Evolutionary conservation across 2,888 invertebrate genomes (phyloP).

Genomic region (Galerucella calmariensis): DNA sequence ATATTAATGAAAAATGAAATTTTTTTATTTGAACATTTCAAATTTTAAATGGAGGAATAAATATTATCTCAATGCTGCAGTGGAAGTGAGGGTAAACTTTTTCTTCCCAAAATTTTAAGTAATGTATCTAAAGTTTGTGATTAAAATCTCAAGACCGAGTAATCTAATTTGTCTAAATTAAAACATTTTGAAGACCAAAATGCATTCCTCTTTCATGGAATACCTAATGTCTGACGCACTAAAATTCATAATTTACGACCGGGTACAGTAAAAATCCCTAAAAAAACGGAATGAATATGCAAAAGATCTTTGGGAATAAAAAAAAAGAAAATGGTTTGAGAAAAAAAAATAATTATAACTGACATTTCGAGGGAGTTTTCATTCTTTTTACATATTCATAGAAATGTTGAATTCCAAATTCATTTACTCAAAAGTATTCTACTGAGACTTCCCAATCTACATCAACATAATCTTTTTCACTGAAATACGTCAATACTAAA

Average conservation of each 20-base stretch:
- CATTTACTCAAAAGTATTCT: slow-evolving; percentile 38
- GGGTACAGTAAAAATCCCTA: slow-evolving; percentile 9
- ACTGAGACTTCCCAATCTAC: slow-evolving; percentile 33
- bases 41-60: no score
- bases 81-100: no score
- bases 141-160: background rate
- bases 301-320: slow-evolving; percentile 23
- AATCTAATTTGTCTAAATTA: slow-evolving; percentile 5
- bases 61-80: no score
- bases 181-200: background rate
- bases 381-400: slow-evolving; percentile 39
- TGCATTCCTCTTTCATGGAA: background rate
- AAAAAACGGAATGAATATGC: slow-evolving; percentile 20
- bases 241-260: slow-evolving; percentile 22
- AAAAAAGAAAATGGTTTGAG: slow-evolving; percentile 1
- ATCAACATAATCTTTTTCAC: slow-evolving; percentile 45
- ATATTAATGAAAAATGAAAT: no score
- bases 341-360: slow-evolving; percentile 31
- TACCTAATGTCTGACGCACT: slow-evolving; percentile 12
- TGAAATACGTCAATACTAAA: slow-evolving; percentile 44
- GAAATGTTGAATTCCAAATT: slow-evolving; percentile 36
- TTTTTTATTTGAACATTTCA: no score
- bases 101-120: no score
- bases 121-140: background rate
- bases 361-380: slow-evolving; percentile 30